Evolutionary conservation across 2,113 vertebrate genomes (phyloP).

Genomic region (Suncus etruscus): DNA sequence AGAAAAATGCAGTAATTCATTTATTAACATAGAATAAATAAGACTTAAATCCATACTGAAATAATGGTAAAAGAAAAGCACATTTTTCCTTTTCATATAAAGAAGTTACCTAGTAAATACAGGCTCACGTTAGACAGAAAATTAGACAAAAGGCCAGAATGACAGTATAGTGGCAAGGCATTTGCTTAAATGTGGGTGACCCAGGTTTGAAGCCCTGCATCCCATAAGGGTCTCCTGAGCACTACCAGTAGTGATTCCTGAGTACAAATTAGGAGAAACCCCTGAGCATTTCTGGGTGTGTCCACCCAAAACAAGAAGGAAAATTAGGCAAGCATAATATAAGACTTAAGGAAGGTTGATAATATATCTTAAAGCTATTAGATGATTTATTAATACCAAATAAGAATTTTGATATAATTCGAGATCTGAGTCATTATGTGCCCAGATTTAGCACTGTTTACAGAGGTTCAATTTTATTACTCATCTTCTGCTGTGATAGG

Average conservation of each 20-base stretch:
- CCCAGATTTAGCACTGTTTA: not conserved
- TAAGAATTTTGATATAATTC: not conserved
- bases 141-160: not conserved
- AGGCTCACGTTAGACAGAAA: conserved; percentile 10
- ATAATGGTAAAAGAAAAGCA: not conserved
- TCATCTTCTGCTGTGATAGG: not conserved
- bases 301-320: too few species aligned
- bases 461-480: not conserved
- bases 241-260: too few species aligned
- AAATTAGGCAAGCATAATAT: too few species aligned
- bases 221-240: too few species aligned
- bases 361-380: not conserved
- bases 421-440: not conserved
- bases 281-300: too few species aligned
- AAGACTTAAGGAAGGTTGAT: not conserved
- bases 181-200: too few species aligned
- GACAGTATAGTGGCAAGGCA: too few species aligned
- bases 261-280: too few species aligned
- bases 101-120: not conserved
- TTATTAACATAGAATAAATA: conserved; percentile 20
- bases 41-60: not conserved
- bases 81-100: not conserved
- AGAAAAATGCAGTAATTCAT: conserved; percentile 24
- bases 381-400: conserved; percentile 24
- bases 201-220: too few species aligned